These are phyloP conservation scores for Stegodyphus dumicola DNA, from an alignment of 1,140 invertebrate genomes.

Conservation along the genomic window DNA sequence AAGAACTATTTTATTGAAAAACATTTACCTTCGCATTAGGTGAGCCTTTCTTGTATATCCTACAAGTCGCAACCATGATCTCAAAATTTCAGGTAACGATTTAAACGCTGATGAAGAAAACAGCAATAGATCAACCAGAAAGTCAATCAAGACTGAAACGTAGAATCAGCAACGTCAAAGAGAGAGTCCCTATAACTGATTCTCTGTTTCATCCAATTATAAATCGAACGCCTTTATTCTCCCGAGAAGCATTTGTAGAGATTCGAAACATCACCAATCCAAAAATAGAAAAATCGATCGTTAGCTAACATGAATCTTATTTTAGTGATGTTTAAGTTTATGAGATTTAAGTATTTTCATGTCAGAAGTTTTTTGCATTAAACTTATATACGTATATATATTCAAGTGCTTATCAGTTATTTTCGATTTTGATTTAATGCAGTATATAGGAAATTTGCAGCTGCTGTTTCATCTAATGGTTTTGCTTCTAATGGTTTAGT, in stretches of 20 bases:
- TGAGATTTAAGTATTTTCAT: no score
- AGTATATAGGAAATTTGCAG: no score
- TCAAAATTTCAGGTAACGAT: not conserved
- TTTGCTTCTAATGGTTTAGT: no score
- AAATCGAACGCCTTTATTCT: not conserved
- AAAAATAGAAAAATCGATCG: not conserved
- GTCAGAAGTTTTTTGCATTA: no score
- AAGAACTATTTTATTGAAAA: not conserved
- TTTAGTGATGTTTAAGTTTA: no score
- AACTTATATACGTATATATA: no score
- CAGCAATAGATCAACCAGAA: no score
- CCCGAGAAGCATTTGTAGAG: not conserved
- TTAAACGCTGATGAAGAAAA: not conserved
- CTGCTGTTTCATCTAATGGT: no score
- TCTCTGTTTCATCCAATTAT: not conserved
- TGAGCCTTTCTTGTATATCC: constrained; percentile 55
- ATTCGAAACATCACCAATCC: not conserved
- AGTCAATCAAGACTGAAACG: not conserved
- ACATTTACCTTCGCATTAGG: constrained; percentile 60
- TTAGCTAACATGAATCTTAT: not conserved
- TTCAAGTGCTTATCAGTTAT: no score
- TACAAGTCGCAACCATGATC: constrained; percentile 47
- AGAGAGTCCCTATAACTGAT: not conserved
- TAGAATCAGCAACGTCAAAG: not conserved
- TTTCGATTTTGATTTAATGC: no score